phyloP scores from a whole-genome alignment of 2,888 invertebrate species.

The Agrypnus murinus region DNA sequence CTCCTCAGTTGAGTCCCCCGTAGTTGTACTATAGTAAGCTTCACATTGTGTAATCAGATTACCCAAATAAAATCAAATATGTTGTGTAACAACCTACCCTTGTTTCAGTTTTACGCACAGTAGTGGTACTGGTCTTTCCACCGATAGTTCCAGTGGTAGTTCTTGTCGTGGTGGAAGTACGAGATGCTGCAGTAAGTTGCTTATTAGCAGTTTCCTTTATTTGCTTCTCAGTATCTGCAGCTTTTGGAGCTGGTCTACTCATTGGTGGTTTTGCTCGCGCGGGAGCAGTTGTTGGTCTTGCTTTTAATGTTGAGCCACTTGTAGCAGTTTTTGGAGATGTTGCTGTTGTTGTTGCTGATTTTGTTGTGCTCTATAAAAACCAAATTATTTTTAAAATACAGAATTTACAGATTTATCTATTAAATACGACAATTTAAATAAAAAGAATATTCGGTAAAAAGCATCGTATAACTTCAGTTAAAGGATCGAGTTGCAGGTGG shows the following conservation, averaged over 20 bases:
- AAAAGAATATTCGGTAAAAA: background rate
- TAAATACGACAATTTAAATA: conserved; percentile 17
- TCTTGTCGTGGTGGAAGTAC: conserved; percentile 59
- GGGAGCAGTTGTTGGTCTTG: conserved; percentile 54
- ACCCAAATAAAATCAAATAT: no score
- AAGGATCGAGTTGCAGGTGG: no score
- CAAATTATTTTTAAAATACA: no score
- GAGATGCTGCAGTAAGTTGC: conserved; percentile 71
- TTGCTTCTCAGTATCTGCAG: conserved; percentile 73
- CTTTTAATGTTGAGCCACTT: conserved; percentile 53
- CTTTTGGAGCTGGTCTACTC: conserved; percentile 57
- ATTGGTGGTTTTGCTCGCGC: conserved; percentile 59
- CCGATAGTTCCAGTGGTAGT: conserved; percentile 57
- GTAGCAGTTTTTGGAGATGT: conserved; percentile 50
- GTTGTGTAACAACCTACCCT: conserved; percentile 64
- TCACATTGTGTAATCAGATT: no score
- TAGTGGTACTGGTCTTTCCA: conserved; percentile 58
- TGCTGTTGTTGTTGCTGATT: conserved; percentile 37
- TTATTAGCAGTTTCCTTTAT: conserved; percentile 83
- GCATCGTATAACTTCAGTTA: no score
- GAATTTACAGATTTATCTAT: no score
- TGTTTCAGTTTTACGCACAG: conserved; percentile 62
- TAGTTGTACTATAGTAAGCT: no score
- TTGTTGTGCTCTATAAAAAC: conserved; percentile 49
- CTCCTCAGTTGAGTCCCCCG: no score